Base-by-base conservation (phyloP, 2,113 vertebrate species). In the Corynorhinus townsendii region DNA sequence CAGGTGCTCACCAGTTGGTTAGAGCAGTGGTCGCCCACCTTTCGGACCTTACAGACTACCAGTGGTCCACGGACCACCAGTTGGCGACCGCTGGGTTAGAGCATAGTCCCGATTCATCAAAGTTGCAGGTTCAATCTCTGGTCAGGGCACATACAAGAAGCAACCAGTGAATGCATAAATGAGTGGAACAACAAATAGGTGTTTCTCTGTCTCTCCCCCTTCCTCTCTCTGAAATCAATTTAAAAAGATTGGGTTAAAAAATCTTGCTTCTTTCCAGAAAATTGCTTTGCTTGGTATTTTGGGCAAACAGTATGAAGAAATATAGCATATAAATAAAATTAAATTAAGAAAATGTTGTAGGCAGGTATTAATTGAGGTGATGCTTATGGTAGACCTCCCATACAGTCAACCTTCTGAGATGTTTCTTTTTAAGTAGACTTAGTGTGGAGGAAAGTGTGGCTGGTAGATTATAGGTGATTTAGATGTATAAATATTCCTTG, bases 201-300 rank as follows among this genome's bases (percentile, higher is more conserved):
- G 30, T 66, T 66, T 66, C 62, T 64, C 28, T 62, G 4, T 62
- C 4, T 64, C 26, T 64, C 24, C 56, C 22, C 22, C 24, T 26
- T 59, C 56, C 62, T 64, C 62, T 64, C 62, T 64, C 28, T 64
- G 0, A 64, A 64, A 64, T 30, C 62, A 64, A 64, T 33, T 30
- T 47, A 5, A 64, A 64, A 64, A 64, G 28, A 33, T 33, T 64
- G 62, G 62, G 6, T 64, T 64, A 15, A 64, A 88, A 28, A 64
- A 30, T 86, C 49, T 79, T 43, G 49, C 49, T 86, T 95, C 45
- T 88, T 93, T 69, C 9, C 22, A 90, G 69, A 86, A 95, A 88
- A 79, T 80, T 91, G 64, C 47, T 91, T 81, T 83, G 24, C 66
- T 80, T 88, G 20, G 24, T 94, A 43, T 54, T 95, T 93, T 83